Base-by-base conservation (phyloP, 2,888 invertebrate species). In the Nematopogon swammerdamellus region DNA sequence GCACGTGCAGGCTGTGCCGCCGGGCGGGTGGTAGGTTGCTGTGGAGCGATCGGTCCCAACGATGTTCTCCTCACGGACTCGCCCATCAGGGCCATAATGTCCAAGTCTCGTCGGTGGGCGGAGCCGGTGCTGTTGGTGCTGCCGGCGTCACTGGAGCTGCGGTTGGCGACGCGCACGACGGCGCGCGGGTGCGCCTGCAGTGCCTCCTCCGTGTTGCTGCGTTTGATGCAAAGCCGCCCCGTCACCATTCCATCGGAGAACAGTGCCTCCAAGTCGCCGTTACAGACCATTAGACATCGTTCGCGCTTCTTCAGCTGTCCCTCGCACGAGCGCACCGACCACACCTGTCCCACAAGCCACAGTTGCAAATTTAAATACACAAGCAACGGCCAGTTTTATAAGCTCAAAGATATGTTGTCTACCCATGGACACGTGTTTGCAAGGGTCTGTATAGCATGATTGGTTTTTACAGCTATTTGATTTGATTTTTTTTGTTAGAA, bases 271-370 rank as follows among this genome's bases (percentile, higher is more conserved):
- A 72, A 75, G 52, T 77, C 70, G 18, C 54, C 30, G 1, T 71
- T 75, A 16, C 52, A 61, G 49, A 75, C 67, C n/a, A 60, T 48
- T 49, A 79, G 57, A 51, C 72, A 72, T 55, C 70, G 73, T 0
- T 69, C 70, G 29, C 74, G 69, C 58, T 70, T 73, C 57, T 70
- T 75, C 17, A 79, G 60, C n/a, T 70, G 63, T 1, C 77, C 77
- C 57, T 77, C 77, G 55, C 77, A 79, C 5, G 74, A 68, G 57
- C 72, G 63, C 29, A 76, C 76, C 2, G 77, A 75, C 72, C 72
- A 74, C 14, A 74, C 76, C 77, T 79, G 59, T n/a, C 43, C 14
- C 16, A 18, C n/a, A 11, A 11, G 18, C 43, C 16, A 17, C 16
- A 43, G 4, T 43, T n/a, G n/a, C n/a, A n/a, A n/a, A n/a, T n/a